Conservation (phyloP, 2,797 vertebrate genomes). For the Xenops minutus region DNA sequence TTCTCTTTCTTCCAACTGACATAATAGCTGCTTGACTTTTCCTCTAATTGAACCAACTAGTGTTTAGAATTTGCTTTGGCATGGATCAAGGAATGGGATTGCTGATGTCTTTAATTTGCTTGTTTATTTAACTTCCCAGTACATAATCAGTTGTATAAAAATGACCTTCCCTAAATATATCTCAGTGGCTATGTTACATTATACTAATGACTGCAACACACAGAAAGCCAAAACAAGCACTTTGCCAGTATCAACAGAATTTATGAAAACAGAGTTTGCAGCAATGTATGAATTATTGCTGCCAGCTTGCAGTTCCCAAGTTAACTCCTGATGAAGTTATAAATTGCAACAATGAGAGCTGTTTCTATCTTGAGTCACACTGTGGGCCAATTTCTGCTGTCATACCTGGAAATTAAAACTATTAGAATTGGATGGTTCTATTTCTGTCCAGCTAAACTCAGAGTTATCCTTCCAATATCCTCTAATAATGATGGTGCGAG, state of each 20-base stretch:
- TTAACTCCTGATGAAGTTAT: slow-evolving; percentile 47
- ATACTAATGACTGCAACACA: slow-evolving; percentile 39
- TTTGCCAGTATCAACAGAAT: slow-evolving; percentile 63
- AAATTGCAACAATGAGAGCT: slow-evolving; percentile 30
- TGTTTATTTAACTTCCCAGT: slow-evolving; percentile 51
- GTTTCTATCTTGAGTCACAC: slow-evolving; percentile 25
- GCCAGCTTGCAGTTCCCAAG: slow-evolving; percentile 34
- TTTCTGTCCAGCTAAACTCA: not conserved
- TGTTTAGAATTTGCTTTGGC: slow-evolving; percentile 5
- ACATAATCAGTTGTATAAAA: slow-evolving; percentile 48
- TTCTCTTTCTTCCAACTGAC: not conserved
- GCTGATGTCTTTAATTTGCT: slow-evolving; percentile 21
- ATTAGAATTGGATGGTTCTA: not conserved
- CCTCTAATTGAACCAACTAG: not conserved
- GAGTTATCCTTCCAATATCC: not conserved
- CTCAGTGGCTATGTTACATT: slow-evolving; percentile 27
- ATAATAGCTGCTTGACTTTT: not conserved
- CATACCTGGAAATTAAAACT: not conserved
- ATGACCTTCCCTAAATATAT: slow-evolving; percentile 48
- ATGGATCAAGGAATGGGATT: not conserved
- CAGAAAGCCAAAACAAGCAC: slow-evolving; percentile 54
- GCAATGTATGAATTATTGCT: slow-evolving; percentile 26
- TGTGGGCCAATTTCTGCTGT: slow-evolving; percentile 6
- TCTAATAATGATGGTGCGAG: not conserved
- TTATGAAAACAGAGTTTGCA: slow-evolving; percentile 44